Evolutionary conservation across 2,888 invertebrate species (phyloP), one percentile per base, ranked within the genome.

Genomic region (Rambutsinella grinnellia): DNA sequence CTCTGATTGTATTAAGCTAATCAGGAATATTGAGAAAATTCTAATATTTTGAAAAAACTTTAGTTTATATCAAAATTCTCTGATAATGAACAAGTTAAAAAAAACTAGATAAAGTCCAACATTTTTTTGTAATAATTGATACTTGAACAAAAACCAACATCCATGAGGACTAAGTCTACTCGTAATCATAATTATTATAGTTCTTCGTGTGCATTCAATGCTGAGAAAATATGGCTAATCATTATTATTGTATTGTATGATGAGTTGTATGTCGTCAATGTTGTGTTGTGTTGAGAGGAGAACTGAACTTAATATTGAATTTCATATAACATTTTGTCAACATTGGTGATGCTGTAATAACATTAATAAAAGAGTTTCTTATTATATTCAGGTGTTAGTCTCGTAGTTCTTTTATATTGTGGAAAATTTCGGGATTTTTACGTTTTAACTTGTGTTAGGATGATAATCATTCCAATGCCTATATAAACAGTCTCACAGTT

Each of bases 261-360:
- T n/a, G 70, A 70, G 70, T 61, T 70, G 70, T 54, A 70, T 70
- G 70, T 70, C 70, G 70, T 70, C 70, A 70, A 70, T 70, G 70
- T 70, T 70, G 70, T 70, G 61, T 60, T 70, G 61, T 70, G 70
- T 69, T 58, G 58, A 68, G n/a, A n/a, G 68, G 62, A 70, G 70
- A 70, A 70, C 70, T 70, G 70, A 70, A 70, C 70, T 70, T 70
- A 70, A 61, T 70, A 70, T 62, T 70, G 70, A 62, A 70, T 70
- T 70, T 70, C 70, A 70, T 69, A 67, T 68, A 70, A 70, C 70
- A 70, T 70, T 70, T 70, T 70, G 70, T 70, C 70, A 70, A 70
- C 70, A 70, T 70, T 70, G 70, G 70, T 70, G 70, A 70, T 70
- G 70, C 70, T 70, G 70, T 70, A 70, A 70, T 70, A 70, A 70